phyloP scores from a whole-genome alignment of 2,888 invertebrate species.

The Galerucella nymphaeae region DNA sequence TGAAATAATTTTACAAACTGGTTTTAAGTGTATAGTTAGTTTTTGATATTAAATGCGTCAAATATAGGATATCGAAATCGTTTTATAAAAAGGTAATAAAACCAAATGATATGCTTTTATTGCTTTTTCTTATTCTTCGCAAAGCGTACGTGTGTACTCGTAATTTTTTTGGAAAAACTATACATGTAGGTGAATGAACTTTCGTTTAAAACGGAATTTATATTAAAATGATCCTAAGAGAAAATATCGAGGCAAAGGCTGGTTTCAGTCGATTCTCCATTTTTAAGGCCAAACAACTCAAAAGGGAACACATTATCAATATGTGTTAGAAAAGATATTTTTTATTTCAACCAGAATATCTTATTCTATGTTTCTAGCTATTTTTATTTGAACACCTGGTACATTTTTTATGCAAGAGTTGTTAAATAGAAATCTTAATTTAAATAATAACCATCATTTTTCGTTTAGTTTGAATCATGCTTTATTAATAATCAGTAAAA shows the following conservation, averaged over 20 bases:
- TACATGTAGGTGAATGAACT: too few relatives aligned
- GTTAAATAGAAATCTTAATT: too few relatives aligned
- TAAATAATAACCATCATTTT: too few relatives aligned
- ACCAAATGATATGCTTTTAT: neutral
- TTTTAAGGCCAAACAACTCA: neutral
- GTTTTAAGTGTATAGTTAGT: conserved; percentile 9
- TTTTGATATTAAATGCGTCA: conserved; percentile 17
- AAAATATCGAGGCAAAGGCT: neutral
- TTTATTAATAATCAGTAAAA: too few relatives aligned
- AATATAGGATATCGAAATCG: conserved; percentile 6
- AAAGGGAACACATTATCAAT: neutral
- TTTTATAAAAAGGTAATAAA: conserved; percentile 21
- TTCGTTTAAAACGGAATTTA: neutral
- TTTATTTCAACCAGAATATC: too few relatives aligned
- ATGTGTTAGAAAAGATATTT: neutral
- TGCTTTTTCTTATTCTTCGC: neutral
- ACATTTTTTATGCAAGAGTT: too few relatives aligned
- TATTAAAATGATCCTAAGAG: neutral
- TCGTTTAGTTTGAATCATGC: too few relatives aligned
- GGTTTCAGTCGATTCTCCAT: neutral
- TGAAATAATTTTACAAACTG: conserved; percentile 11
- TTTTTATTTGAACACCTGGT: too few relatives aligned
- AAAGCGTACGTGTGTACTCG: conserved; percentile 5
- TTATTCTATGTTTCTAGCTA: too few relatives aligned
- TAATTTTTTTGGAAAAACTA: neutral